Base-by-base conservation (phyloP, 2,888 invertebrate genomes). In the Ommatoiulus sabulosus region DNA sequence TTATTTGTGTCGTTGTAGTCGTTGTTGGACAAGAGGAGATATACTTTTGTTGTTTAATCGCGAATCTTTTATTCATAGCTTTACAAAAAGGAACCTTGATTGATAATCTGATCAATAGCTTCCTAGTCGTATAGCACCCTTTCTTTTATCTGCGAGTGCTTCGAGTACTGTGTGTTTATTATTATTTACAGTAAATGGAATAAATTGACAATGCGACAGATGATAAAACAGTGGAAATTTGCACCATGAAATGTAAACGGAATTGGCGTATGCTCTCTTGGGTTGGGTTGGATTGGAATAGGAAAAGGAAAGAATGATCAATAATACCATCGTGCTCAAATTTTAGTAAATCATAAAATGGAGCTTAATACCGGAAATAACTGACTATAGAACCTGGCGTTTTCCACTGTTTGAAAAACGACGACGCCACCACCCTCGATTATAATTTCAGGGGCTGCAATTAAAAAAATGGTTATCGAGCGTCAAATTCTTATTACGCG, bases 71-170 rank as follows among this genome's bases (percentile, higher is more conserved):
- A 80, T 80, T 80, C 80, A 80, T 80, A 10, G 80, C 80, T 80
- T 80, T 35, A 10, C 80, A 10, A 24, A 43, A 80, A 8, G 35
- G 15, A 80, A 43, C 80, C 35, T 80, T 80, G 80, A 80, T 80
- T 80, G 80, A 80, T 80, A 35, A 80, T 80, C 80, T 80, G 80
- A 80, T 80, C 80, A 80, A 80, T 80, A 80, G 80, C 10, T 35
- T 12, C 20, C 24, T 72, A 20, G 20, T 20, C 24, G 24, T 24
- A 72, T 7, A 20, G 48, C 48, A 52, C 52, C 3, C 1, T 17
- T 52, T 10, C 52, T 15, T 52, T 52, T 63, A 72, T 72, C 63
- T 20, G 63, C 35, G 7, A 43, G 72, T 3, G 12, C 15, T 12
- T 24, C 80, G 4, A 72, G n/a, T 8, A 35, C 80, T 35, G 35